Conservation (phyloP, 35 echinoderm and acorn worm species). For the Lytechinus pictus region DNA sequence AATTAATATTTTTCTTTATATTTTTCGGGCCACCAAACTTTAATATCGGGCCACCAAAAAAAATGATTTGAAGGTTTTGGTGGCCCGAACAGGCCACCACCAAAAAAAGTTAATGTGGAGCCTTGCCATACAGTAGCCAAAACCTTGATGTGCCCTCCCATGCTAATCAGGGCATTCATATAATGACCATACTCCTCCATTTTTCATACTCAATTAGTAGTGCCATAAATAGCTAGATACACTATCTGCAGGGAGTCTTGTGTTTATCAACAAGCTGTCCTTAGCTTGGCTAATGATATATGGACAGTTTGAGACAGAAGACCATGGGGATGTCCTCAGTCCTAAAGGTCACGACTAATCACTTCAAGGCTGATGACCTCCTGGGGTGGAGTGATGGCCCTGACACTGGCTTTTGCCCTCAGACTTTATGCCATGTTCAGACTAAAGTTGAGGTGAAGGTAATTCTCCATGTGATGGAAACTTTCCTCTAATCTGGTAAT, state of each 20-base stretch:
- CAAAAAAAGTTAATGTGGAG: no score
- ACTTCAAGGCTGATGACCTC: conserved; percentile 33
- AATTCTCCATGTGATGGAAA: no score
- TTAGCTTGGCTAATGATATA: neutral
- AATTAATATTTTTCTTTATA: no score
- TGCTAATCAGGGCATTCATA: neutral
- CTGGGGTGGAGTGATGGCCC: conserved; percentile 2
- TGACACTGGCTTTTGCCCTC: neutral
- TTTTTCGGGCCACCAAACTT: no score
- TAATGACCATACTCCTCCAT: neutral
- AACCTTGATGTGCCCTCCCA: neutral
- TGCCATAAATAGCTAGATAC: neutral
- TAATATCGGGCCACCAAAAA: no score
- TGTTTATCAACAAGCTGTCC: conserved; percentile 3
- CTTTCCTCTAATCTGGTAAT: no score
- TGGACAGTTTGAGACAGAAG: neutral
- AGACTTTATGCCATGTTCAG: neutral
- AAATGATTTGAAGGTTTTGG: no score
- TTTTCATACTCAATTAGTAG: conserved; percentile 5
- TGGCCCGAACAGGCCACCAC: no score
- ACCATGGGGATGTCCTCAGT: neutral
- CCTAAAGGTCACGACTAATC: conserved; percentile 32
- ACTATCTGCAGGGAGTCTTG: neutral
- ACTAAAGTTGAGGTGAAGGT: neutral
- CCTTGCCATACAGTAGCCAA: neutral